Base-by-base conservation (phyloP, 2,888 invertebrate genomes). In the Apamea anceps region DNA sequence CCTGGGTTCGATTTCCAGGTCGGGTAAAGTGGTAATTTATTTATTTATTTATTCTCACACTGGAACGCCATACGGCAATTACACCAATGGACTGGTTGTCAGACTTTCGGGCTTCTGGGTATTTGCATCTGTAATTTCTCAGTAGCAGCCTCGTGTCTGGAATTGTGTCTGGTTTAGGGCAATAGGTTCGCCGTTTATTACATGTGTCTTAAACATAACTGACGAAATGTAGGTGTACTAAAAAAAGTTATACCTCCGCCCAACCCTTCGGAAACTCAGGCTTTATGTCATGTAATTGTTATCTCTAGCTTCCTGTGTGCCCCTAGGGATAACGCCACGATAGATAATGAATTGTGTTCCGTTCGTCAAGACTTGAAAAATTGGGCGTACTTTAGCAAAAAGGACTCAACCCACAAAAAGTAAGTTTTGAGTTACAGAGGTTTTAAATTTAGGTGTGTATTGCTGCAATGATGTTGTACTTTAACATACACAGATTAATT, bases 1-100 rank as follows among this genome's bases (percentile, higher is more conserved):
- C 13, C 5, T 60, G n/a, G 4, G 1, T 60, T 28, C n/a, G 60
- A 13, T 60, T n/a, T 12, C n/a, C 15, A n/a, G n/a, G 12, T n/a
- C 12, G 0, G 5, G n/a, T 5, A n/a, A 60, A n/a, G 12, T n/a
- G 4, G 0, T 60, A n/a, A 25, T 25, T n/a, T n/a, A n/a, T n/a
- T n/a, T n/a, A n/a, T n/a, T n/a, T n/a, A n/a, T n/a, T n/a, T n/a
- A n/a, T n/a, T n/a, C n/a, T n/a, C n/a, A n/a, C n/a, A n/a, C n/a
- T n/a, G n/a, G n/a, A n/a, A n/a, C n/a, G n/a, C n/a, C n/a, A n/a
- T n/a, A n/a, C n/a, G n/a, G n/a, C n/a, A n/a, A n/a, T n/a, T n/a
- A n/a, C n/a, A n/a, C n/a, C n/a, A n/a, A n/a, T n/a, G n/a, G n/a
- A n/a, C n/a, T n/a, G n/a, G n/a, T n/a, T n/a, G n/a, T n/a, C n/a